These are phyloP conservation scores for Solen grandis DNA, from an alignment of 1,140 invertebrate genomes.

Conservation along the genomic window DNA sequence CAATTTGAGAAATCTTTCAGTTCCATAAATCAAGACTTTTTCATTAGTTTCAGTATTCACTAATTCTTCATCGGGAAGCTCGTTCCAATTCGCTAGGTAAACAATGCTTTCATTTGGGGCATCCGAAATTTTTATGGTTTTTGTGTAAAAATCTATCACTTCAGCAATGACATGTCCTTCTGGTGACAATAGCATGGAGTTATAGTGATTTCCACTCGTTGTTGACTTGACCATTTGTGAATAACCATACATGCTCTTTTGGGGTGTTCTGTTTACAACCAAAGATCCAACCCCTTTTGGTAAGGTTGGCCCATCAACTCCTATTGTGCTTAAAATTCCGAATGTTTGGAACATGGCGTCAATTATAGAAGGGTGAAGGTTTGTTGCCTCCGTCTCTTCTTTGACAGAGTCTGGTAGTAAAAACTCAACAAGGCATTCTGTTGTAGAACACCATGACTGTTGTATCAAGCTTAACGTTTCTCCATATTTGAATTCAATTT, in stretches of 20 bases:
- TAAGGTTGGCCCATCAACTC: conserved; percentile 15
- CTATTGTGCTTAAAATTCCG: conserved; percentile 9
- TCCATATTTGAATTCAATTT: conserved; percentile 65
- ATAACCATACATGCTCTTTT: conserved; percentile 48
- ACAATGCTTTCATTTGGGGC: conserved; percentile 33
- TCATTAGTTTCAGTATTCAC: not conserved
- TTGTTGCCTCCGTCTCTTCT: conserved; percentile 54
- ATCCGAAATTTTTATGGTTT: conserved; percentile 1
- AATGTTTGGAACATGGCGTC: conserved; percentile 65
- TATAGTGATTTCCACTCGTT: conserved; percentile 51
- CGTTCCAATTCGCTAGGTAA: not conserved
- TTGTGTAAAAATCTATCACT: conserved; percentile 1
- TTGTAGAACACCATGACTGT: conserved; percentile 44
- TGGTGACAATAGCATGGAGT: conserved; percentile 54
- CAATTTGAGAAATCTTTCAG: too few relatives aligned
- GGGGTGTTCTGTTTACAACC: conserved; percentile 1
- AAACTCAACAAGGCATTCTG: conserved; percentile 62
- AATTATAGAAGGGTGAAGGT: conserved; percentile 65
- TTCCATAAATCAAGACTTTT: too few relatives aligned
- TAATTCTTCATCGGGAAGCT: not conserved
- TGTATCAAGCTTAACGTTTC: conserved; percentile 56
- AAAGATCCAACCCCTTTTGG: conserved; percentile 47
- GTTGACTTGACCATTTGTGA: not conserved
- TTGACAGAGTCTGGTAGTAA: conserved; percentile 53
- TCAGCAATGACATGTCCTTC: conserved; percentile 65